These are phyloP conservation scores for Harpalus rufipes DNA, from an alignment of 2,888 invertebrate species.

Conservation along the genomic window DNA sequence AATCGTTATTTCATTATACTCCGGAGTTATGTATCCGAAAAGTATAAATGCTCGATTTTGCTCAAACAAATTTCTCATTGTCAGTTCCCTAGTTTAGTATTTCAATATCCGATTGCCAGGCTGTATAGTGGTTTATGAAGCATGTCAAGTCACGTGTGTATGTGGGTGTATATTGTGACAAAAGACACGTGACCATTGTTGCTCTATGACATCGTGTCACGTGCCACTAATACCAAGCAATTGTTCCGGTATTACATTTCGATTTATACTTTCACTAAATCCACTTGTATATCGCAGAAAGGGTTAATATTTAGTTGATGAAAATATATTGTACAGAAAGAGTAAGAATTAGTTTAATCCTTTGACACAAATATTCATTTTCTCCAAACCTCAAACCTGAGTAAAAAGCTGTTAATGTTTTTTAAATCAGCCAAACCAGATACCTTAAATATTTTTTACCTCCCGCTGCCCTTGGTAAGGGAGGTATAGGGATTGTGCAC, in stretches of 20 bases:
- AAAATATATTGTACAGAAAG: not conserved
- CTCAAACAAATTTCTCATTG: no score
- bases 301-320: not conserved
- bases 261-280: not conserved
- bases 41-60: no score
- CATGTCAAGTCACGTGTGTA: not conserved
- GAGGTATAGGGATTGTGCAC: no score
- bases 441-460: no score
- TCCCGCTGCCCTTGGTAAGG: no score
- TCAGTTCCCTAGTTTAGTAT: not conserved
- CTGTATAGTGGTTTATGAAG: not conserved
- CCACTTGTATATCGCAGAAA: not conserved
- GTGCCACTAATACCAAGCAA: not conserved
- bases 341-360: no score
- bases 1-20: no score
- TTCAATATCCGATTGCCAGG: not conserved
- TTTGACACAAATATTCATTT: no score
- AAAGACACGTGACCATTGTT: constrained; percentile 63
- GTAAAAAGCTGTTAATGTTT: no score
- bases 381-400: no score
- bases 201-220: constrained; percentile 49
- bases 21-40: no score
- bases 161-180: constrained; percentile 15
- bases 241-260: not conserved
- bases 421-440: no score